Evolutionary conservation across 2,113 vertebrate species (phyloP).

Genomic region (Onychostruthus taczanowskii): DNA sequence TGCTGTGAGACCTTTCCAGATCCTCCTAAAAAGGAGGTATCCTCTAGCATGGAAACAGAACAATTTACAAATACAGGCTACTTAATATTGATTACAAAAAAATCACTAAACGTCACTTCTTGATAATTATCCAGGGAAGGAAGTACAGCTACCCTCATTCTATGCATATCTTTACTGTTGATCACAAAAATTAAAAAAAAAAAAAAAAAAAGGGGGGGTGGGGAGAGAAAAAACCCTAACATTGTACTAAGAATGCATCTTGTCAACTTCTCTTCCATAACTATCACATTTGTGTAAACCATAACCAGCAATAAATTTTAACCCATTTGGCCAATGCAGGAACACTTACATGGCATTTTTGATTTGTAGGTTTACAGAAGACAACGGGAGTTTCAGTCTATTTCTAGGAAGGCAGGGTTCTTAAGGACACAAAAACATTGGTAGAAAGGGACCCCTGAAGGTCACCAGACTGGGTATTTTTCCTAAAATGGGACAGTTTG

Average conservation of each 20-base stretch:
- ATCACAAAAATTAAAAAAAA: not conserved
- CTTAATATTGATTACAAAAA: not conserved
- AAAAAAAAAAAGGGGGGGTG: accelerated
- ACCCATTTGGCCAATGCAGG: not conserved
- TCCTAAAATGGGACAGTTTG: not conserved
- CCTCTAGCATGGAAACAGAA: not conserved
- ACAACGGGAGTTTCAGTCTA: not conserved
- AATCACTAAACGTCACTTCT: not conserved
- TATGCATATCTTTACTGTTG: not conserved
- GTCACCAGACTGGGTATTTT: accelerated
- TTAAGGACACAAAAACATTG: not conserved
- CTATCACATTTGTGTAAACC: not conserved
- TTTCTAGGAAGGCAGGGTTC: not conserved
- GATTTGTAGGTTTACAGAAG: not conserved
- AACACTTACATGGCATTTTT: not conserved
- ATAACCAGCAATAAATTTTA: not conserved
- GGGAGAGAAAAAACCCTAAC: accelerated
- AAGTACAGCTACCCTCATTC: not conserved
- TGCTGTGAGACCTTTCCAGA: not conserved
- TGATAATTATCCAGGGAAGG: not conserved
- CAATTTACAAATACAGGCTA: not conserved
- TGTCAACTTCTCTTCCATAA: not conserved
- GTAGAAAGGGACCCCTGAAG: not conserved
- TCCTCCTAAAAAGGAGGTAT: not conserved
- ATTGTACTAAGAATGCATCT: not conserved